These are phyloP conservation scores for Sussaba pulchella DNA, from an alignment of 2,888 invertebrate genomes.

Conservation along the genomic window DNA sequence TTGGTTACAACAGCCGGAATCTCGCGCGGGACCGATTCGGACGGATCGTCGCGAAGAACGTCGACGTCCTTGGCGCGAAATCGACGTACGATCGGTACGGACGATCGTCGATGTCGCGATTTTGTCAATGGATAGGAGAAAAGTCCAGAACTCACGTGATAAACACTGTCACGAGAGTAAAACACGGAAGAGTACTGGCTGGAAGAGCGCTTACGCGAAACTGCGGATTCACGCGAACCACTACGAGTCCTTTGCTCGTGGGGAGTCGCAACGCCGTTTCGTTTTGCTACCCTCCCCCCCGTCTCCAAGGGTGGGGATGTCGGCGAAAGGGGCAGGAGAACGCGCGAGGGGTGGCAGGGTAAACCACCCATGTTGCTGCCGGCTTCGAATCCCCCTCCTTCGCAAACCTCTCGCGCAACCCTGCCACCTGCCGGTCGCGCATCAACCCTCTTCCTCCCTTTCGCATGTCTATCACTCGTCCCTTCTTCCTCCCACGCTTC, in stretches of 20 bases:
- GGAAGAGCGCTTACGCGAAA: slow-evolving; percentile 65
- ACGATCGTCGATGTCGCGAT: slow-evolving; percentile 2
- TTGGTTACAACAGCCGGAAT: too few relatives aligned
- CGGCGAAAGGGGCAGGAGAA: too few relatives aligned
- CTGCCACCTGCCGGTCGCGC: slow-evolving; percentile 30
- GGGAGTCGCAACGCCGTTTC: slow-evolving; percentile 54
- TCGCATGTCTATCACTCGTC: neutral
- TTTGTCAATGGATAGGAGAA: too few relatives aligned
- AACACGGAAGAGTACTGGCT: slow-evolving; percentile 50
- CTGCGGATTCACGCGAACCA: slow-evolving; percentile 54
- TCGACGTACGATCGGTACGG: neutral
- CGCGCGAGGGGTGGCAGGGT: slow-evolving; percentile 12
- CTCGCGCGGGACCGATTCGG: too few relatives aligned
- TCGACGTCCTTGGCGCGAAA: neutral
- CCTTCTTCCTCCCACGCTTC: neutral
- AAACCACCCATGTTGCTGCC: slow-evolving; percentile 47
- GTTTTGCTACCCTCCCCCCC: slow-evolving; percentile 1
- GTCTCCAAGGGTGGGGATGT: too few relatives aligned
- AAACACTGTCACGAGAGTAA: slow-evolving; percentile 13
- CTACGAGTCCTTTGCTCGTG: slow-evolving; percentile 14
- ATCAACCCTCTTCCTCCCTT: slow-evolving; percentile 5
- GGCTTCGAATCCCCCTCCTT: slow-evolving; percentile 31
- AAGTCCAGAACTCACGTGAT: slow-evolving; percentile 64
- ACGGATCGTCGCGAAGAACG: neutral
- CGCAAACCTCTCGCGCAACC: slow-evolving; percentile 34